phyloP scores from a whole-genome alignment of 2,888 invertebrate genomes.

The Macrosoma leucophasiata region DNA sequence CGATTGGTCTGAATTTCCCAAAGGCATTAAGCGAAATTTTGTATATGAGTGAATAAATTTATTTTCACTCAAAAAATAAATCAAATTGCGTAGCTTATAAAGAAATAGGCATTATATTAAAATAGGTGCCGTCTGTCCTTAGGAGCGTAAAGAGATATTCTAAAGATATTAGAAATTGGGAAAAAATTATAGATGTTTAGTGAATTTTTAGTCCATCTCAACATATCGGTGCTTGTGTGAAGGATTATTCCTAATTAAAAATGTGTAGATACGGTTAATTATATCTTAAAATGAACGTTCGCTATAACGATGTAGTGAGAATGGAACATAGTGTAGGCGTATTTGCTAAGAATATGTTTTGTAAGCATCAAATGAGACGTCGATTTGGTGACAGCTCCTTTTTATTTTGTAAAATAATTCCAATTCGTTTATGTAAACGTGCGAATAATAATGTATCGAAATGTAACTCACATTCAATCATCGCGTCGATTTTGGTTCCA shows the following conservation, averaged over 20 bases:
- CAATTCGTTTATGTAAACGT: too few species aligned
- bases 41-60: too few species aligned
- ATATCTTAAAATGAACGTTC: constrained; percentile 39
- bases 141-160: constrained; percentile 34
- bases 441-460: too few species aligned
- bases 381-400: constrained; percentile 2
- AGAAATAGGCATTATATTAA: too few species aligned
- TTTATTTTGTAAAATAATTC: too few species aligned
- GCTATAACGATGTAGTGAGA: constrained; percentile 39
- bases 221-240: constrained; percentile 73
- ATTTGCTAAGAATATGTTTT: constrained; percentile 32
- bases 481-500: too few species aligned
- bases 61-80: too few species aligned
- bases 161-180: constrained; percentile 56
- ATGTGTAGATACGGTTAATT: constrained; percentile 35
- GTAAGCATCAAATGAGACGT: constrained; percentile 23
- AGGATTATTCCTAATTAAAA: constrained; percentile 56
- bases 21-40: too few species aligned
- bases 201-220: constrained; percentile 58
- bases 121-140: constrained; percentile 47
- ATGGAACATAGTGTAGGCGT: constrained; percentile 28
- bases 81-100: too few species aligned
- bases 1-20: too few species aligned
- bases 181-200: constrained; percentile 40
- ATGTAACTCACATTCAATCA: too few species aligned